phyloP scores from a whole-genome alignment of 2,888 invertebrate species.

The Hesperia comma region DNA sequence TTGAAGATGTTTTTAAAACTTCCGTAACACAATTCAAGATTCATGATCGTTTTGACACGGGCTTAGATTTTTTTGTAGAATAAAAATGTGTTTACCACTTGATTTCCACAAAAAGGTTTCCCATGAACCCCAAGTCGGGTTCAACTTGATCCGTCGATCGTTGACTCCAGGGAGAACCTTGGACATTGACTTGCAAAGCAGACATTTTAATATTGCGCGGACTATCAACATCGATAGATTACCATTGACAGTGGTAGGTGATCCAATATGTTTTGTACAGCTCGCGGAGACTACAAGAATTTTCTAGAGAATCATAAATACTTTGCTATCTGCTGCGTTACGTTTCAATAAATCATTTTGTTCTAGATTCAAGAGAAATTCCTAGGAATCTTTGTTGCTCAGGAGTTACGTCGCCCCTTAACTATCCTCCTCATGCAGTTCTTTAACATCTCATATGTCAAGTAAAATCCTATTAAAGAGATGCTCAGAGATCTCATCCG shows the following conservation, averaged over 20 bases:
- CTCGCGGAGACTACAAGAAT: background rate
- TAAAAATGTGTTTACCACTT: slow-evolving; percentile 18
- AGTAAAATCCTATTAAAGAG: too few species aligned
- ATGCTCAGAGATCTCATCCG: too few species aligned
- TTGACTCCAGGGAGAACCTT: slow-evolving; percentile 55
- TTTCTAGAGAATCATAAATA: background rate
- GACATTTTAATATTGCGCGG: slow-evolving; percentile 21
- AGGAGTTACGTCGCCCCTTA: too few species aligned
- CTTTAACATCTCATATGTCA: too few species aligned
- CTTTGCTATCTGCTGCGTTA: background rate
- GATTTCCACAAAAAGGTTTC: slow-evolving; percentile 20
- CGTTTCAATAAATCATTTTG: too few species aligned
- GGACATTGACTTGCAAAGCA: slow-evolving; percentile 53
- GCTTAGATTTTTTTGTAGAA: slow-evolving; percentile 1
- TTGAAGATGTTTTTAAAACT: background rate
- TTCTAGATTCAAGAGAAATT: too few species aligned
- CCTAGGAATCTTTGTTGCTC: too few species aligned
- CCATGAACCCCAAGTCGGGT: slow-evolving; percentile 21
- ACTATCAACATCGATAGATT: slow-evolving; percentile 11
- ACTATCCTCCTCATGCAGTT: too few species aligned
- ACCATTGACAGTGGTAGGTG: slow-evolving; percentile 21
- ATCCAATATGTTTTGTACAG: slow-evolving; percentile 30
- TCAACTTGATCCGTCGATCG: slow-evolving; percentile 46
- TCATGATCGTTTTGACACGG: slow-evolving; percentile 3
- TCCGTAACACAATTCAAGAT: slow-evolving; percentile 6